Evolutionary conservation across 2,888 invertebrate genomes (phyloP).

Genomic region (Ferdinandea cuprea): DNA sequence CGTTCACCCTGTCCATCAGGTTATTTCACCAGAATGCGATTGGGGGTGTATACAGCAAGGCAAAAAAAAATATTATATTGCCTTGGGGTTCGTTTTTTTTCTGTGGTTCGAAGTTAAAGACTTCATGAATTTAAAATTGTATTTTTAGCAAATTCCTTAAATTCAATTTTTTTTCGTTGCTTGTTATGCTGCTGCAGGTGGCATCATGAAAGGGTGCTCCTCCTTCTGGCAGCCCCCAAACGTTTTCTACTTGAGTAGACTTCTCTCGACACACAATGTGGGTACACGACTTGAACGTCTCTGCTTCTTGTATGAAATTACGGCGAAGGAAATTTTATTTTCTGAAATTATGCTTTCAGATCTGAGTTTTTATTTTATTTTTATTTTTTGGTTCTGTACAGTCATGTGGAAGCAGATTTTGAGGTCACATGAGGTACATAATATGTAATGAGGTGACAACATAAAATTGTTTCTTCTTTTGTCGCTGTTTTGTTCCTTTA

Average conservation of each 20-base stretch:
- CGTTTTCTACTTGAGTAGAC: constrained; percentile 45
- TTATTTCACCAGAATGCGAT: neutral
- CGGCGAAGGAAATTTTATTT: constrained; percentile 32
- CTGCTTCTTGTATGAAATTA: constrained; percentile 54
- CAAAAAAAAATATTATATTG: constrained; percentile 35
- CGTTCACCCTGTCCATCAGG: constrained; percentile 25
- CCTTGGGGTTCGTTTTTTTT: constrained; percentile 1
- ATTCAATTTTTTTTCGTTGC: constrained; percentile 1
- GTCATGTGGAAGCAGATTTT: neutral
- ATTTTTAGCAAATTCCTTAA: constrained; percentile 14
- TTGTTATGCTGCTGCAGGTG: constrained; percentile 15
- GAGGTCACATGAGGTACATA: neutral
- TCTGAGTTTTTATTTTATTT: constrained; percentile 24
- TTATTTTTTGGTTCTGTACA: neutral
- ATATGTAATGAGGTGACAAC: constrained; percentile 38
- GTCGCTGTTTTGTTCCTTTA: neutral
- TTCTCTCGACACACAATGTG: constrained; percentile 1
- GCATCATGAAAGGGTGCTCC: constrained; percentile 33
- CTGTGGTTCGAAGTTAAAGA: constrained; percentile 9
- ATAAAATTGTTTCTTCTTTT: constrained; percentile 39
- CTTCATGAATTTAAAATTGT: neutral
- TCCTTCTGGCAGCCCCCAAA: constrained; percentile 35
- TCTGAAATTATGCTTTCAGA: constrained; percentile 36
- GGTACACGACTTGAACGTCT: constrained; percentile 9
- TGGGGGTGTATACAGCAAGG: neutral